Percentiles rank a stretch among this genome's conserved stretches.
Evolutionary conservation across 1,140 invertebrate species (phyloP).

Genomic region (Drosophila simulans): DNA sequence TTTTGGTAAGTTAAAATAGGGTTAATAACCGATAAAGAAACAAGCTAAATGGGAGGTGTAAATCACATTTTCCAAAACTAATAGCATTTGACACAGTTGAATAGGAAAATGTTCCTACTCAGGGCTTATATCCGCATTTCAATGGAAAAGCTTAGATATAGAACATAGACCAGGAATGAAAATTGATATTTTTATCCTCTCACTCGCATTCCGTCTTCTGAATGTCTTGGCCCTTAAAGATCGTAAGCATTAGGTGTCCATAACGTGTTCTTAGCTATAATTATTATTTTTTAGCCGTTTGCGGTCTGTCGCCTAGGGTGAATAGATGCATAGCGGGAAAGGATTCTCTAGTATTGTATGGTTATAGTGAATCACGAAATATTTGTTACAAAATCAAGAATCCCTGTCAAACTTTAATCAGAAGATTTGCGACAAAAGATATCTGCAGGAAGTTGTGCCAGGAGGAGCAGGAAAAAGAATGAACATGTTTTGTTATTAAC

Average conservation of each 20-base stretch:
- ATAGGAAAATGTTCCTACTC: background rate
- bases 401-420: background rate
- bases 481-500: no score
- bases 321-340: background rate
- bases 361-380: background rate
- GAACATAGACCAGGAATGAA: background rate
- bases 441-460: background rate
- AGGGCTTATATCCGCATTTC: background rate
- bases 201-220: background rate
- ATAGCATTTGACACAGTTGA: background rate
- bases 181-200: background rate
- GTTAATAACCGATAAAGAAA: no score
- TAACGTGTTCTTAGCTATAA: background rate
- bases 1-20: conserved; percentile 51
- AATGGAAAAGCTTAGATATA: background rate
- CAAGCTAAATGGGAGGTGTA: no score
- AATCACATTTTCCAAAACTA: background rate
- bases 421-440: background rate
- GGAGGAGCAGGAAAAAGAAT: no score
- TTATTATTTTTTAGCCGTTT: background rate
- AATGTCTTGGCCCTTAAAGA: background rate
- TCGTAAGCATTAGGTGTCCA: background rate
- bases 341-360: background rate
- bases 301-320: background rate
- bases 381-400: background rate